A percentile compares a stretch with the other conserved stretches of the same genome.
Evolutionary conservation across 2,113 vertebrate genomes (phyloP).

Genomic region (Haliaeetus leucogaster): DNA sequence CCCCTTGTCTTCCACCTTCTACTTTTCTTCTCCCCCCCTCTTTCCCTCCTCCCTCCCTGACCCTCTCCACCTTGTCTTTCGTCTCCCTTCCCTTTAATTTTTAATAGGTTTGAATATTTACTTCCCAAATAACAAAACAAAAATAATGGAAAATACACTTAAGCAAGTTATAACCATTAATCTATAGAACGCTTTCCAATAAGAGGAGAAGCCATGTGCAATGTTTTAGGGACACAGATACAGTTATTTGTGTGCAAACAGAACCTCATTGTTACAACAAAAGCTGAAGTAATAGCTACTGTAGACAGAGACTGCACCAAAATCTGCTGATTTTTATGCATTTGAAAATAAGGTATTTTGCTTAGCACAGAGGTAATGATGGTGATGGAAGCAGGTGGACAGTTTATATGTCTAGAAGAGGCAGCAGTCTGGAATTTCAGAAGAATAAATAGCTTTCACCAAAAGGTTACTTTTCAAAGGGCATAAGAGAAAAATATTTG

Average conservation of each 20-base stretch:
- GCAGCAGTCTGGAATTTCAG: neutral
- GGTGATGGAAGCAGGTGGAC: neutral
- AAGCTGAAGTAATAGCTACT: neutral
- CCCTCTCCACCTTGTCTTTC: neutral
- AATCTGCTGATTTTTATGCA: neutral
- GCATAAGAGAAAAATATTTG: neutral
- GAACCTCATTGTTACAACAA: neutral
- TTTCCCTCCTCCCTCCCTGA: neutral
- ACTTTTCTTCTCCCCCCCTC: neutral
- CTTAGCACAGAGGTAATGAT: neutral
- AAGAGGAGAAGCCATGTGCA: accelerated
- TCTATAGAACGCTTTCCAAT: neutral
- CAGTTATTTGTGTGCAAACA: neutral
- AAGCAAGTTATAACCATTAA: neutral
- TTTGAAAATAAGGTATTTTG: neutral
- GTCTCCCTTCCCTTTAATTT: neutral
- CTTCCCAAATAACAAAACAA: neutral
- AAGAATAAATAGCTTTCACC: neutral
- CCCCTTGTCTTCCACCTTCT: neutral
- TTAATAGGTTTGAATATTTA: neutral
- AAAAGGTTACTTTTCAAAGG: neutral
- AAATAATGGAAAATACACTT: neutral
- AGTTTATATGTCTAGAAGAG: neutral
- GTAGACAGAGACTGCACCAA: neutral
- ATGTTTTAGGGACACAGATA: neutral